phyloP scores from a whole-genome alignment of 2,888 invertebrate genomes.

The Nebria brevicollis region DNA sequence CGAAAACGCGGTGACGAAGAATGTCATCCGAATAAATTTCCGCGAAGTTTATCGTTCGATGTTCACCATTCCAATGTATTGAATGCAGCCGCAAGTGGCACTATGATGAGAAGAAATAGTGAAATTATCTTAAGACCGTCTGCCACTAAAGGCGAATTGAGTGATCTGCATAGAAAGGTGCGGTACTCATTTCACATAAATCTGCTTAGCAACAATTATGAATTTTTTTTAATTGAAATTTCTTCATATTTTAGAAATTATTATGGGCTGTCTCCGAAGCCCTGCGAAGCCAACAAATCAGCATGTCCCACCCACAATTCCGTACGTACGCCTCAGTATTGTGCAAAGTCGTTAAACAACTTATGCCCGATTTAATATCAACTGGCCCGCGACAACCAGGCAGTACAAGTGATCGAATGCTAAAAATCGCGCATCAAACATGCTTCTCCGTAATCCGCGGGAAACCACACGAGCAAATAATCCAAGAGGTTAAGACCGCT shows the following conservation, averaged over 20 bases:
- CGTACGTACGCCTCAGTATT: conserved; percentile 75
- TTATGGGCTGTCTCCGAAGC: conserved; percentile 85
- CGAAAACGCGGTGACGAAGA: conserved; percentile 64
- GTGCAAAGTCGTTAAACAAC: conserved; percentile 73
- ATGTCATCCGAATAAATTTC: conserved; percentile 62
- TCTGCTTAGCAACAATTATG: background rate
- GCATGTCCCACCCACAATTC: conserved; percentile 75
- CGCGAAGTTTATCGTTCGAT: conserved; percentile 71
- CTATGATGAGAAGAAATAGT: conserved; percentile 54
- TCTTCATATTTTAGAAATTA: conserved; percentile 70
- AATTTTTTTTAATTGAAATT: background rate
- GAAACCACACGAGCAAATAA: conserved; percentile 72
- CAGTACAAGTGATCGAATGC: conserved; percentile 79
- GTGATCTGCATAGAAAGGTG: conserved; percentile 74
- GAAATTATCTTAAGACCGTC: conserved; percentile 63
- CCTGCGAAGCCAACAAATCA: conserved; percentile 75
- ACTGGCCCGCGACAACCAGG: conserved; percentile 64
- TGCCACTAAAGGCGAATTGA: conserved; percentile 65
- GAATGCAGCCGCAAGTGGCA: conserved; percentile 51
- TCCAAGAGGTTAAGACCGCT: conserved; percentile 59
- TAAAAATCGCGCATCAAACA: conserved; percentile 74
- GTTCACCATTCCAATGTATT: conserved; percentile 58
- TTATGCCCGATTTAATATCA: conserved; percentile 68
- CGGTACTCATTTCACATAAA: background rate
- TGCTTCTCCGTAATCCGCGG: conserved; percentile 73